Conservation (phyloP, 2,888 invertebrate genomes). For the Thereva unica region DNA sequence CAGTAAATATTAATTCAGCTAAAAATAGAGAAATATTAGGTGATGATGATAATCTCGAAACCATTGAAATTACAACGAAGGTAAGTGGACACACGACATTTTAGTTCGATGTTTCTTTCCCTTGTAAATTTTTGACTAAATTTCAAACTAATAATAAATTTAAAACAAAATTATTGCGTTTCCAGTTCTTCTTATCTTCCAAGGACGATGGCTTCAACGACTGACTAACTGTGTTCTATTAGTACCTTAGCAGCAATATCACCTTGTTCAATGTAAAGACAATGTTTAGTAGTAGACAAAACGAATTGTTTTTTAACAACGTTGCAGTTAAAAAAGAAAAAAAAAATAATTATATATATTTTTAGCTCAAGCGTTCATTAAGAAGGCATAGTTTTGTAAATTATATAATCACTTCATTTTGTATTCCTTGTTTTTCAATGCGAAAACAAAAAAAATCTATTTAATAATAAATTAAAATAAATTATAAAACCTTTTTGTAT, state of each 20-base stretch:
- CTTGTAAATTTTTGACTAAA: no score
- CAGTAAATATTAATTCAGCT: not conserved
- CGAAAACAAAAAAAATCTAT: not conserved
- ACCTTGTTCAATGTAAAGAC: not conserved
- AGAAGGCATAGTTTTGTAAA: not conserved
- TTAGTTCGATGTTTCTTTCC: no score
- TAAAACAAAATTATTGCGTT: no score
- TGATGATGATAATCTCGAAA: not conserved
- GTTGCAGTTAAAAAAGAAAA: not conserved
- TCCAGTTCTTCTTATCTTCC: no score
- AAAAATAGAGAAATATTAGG: slow-evolving; percentile 2
- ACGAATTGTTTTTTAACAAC: not conserved
- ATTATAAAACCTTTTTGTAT: slow-evolving; percentile 5
- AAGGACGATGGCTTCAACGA: slow-evolving; percentile 12
- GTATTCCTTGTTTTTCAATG: not conserved
- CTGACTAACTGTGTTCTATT: slow-evolving; percentile 13
- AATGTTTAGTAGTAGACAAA: not conserved
- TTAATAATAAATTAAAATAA: not conserved
- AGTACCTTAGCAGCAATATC: no score
- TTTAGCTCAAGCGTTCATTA: no score
- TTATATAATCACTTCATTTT: not conserved
- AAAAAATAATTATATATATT: no score
- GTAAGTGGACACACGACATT: no score
- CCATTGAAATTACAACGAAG: no score
- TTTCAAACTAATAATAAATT: no score